Conservation (phyloP, 2,797 vertebrate species). For the Calcarius lapponicus region DNA sequence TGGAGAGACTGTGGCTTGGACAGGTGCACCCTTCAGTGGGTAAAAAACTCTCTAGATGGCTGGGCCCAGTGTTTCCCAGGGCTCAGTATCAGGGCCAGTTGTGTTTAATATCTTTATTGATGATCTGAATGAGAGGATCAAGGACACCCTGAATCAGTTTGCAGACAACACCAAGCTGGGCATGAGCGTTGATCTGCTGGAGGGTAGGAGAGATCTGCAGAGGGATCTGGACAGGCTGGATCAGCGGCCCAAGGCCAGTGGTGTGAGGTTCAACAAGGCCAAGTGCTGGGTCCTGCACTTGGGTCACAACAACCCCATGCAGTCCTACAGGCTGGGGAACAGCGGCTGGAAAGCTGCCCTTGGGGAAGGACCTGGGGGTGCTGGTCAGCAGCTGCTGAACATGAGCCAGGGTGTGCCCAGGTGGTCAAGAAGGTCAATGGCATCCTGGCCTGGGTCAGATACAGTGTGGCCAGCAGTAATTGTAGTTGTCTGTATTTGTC, state of each 20-base stretch:
- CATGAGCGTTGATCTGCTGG: background rate
- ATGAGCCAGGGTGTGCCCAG: background rate
- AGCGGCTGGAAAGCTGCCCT: background rate
- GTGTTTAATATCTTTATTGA: background rate
- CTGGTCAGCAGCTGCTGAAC: background rate
- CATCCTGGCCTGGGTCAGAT: background rate
- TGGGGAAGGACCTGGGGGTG: background rate
- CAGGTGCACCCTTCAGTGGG: background rate
- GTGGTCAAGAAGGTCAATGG: background rate
- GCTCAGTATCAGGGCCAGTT: background rate
- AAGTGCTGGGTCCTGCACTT: background rate
- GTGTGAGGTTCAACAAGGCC: background rate
- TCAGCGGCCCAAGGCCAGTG: fast-evolving
- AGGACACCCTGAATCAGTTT: background rate
- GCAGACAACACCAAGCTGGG: background rate
- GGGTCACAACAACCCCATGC: background rate
- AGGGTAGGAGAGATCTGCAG: background rate
- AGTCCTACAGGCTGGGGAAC: fast-evolving
- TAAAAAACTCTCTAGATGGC: background rate
- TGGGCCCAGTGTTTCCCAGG: background rate
- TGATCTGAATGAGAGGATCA: background rate
- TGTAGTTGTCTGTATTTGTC: background rate
- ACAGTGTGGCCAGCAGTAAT: background rate
- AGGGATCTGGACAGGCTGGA: background rate
- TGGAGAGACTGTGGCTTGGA: background rate